Conservation (phyloP, 2,797 vertebrate genomes). For the Tarsius wallacei region DNA sequence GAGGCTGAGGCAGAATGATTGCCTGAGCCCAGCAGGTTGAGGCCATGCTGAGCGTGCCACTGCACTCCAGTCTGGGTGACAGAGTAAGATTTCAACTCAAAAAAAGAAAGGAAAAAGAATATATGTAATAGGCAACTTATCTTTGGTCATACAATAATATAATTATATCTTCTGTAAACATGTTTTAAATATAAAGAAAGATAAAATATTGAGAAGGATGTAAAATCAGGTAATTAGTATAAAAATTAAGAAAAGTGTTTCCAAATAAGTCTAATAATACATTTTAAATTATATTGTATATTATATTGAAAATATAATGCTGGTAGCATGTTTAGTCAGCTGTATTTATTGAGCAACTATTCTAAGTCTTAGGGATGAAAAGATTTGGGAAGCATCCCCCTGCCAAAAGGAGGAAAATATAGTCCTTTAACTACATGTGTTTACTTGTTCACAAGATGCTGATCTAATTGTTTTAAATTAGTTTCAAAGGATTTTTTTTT, state of each 20-base stretch:
- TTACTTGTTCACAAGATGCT: neutral
- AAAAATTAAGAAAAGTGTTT: slow-evolving; percentile 24
- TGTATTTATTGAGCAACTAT: neutral
- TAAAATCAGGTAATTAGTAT: neutral
- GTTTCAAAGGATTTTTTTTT: neutral
- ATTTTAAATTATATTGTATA: neutral
- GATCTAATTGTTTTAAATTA: neutral
- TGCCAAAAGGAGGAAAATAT: neutral
- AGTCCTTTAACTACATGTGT: neutral
- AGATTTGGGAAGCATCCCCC: neutral
- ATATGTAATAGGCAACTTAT: neutral
- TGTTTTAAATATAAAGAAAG: neutral
- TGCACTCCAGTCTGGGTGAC: neutral
- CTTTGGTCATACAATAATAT: neutral
- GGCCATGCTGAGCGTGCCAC: neutral
- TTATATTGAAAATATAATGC: neutral
- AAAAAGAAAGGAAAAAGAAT: neutral
- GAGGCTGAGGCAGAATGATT: neutral
- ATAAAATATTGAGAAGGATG: neutral
- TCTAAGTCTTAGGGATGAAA: neutral
- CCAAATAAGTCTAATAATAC: neutral
- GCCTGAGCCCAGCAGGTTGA: neutral
- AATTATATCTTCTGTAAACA: neutral
- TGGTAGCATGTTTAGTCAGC: neutral
- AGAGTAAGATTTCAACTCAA: neutral